Base-by-base conservation (phyloP, 2,797 vertebrate genomes). In the Pterois miles region DNA sequence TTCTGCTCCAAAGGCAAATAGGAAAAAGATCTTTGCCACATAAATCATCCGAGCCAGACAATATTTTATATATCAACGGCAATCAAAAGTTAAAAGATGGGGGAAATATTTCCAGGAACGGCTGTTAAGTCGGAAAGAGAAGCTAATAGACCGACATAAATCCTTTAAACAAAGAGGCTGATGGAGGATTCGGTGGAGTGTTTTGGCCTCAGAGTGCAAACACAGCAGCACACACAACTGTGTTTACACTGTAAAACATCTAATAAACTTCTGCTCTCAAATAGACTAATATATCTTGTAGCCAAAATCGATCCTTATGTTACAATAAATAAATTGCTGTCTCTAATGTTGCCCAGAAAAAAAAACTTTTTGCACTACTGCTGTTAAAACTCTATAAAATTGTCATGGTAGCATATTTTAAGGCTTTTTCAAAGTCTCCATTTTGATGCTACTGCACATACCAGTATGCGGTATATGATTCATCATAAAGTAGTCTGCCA, bases 161-260 rank as follows among this genome's bases (percentile, higher is more conserved):
- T 89, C 68, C 68, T 69, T 80, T 86, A 78, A 78, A 86, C 63
- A 71, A 88, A 87, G 57, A 76, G 57, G 64, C 68, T 69, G 50
- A 65, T 77, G 65, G 66, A 36, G 48, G 46, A 81, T 74, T 74
- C 29, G 29, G 58, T 65, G 56, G 23, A 72, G 65, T 76, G 54
- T 73, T 78, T 81, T 73, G 63, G 48, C 58, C 33, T 36, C 27
- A 3, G 65, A 48, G 53, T 68, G n/a, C 29, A 86, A 81, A 82
- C 76, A 53, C 33, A 70, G 56, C 69, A 75, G 54, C 33, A 34
- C 23, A 36, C 33, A 71, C 36, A 72, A 65, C 56, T 69, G 50
- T 78, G 27, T 81, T 65, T 66, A 52, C 73, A 67, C 52, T 76
- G 40, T 66, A 59, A 65, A 59, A 43, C 48, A 36, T 71, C 70